These are phyloP conservation scores for Melikaiella ostensackeni DNA, from an alignment of 2,888 invertebrate species.

Conservation along the genomic window DNA sequence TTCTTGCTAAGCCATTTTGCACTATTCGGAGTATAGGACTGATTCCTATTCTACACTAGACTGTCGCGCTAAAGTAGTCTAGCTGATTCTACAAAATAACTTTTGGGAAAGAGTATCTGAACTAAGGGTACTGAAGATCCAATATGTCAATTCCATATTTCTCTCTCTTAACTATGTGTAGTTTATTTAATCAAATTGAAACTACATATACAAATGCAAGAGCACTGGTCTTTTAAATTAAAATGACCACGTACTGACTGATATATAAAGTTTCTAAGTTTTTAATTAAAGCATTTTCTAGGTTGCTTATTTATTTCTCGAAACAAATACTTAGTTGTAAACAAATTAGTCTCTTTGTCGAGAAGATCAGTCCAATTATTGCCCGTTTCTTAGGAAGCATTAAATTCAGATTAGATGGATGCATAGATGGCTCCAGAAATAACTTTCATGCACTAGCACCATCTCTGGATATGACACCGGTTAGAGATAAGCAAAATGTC, in stretches of 20 bases:
- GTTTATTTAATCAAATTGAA: too few species aligned
- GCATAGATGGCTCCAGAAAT: background rate
- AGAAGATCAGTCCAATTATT: slow-evolving; percentile 1
- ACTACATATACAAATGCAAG: background rate
- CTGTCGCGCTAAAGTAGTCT: too few species aligned
- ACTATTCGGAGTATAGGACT: too few species aligned
- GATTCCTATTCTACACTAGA: too few species aligned
- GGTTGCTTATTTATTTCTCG: background rate
- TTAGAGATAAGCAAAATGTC: background rate
- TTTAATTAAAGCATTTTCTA: background rate
- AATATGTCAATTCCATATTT: too few species aligned
- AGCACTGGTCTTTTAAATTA: background rate
- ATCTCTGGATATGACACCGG: too few species aligned
- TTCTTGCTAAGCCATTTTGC: too few species aligned
- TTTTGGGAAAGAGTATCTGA: too few species aligned
- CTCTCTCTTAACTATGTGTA: too few species aligned
- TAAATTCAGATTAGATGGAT: background rate
- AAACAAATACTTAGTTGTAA: background rate
- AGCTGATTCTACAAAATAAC: too few species aligned
- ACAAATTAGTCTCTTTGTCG: background rate
- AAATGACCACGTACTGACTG: background rate
- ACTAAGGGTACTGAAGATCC: too few species aligned
- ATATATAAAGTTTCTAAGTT: background rate
- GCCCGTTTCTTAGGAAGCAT: slow-evolving; percentile 2
- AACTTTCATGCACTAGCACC: too few species aligned